Evolutionary conservation across 2,113 vertebrate genomes (phyloP), one percentile per base, ranked within the genome.

Genomic region (Callionymus lyra): DNA sequence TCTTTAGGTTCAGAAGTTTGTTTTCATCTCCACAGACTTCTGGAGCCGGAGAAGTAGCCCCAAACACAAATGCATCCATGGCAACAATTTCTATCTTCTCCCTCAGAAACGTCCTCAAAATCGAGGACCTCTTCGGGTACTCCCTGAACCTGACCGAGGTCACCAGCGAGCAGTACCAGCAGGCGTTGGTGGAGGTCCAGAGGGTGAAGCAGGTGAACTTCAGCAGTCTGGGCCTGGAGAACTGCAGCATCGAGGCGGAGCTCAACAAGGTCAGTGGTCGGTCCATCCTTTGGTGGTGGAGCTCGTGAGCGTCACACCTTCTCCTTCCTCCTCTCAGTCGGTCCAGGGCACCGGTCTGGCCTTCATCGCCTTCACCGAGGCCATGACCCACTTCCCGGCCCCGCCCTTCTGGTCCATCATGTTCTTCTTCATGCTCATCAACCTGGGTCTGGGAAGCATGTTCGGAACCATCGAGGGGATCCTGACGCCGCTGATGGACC

Each of bases 391-490:
- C 66, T 97, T 98, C 59, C 95, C 95, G 2, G 92, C 89, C 6
- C 91, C 95, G 12, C 93, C 95, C 2, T 98, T 98, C 85, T 98
- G 95, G 95, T 98, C 94, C 2, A 93, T 98, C 52, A 92, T 98
- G 91, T 98, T 98, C 75, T 98, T 98, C 72, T 90, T 98, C 52
- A 98, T 98, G 95, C 61, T 98, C 65, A 80, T 98, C 12, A 98
- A 98, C 70, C 58, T 98, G 31, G 95, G 95, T 11, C 89, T 98
- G 18, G 94, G 95, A 56, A 98, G 94, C 76, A 98, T 98, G 95
- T 99, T 99, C 59, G 93, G 95, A 56, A 95, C 90, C 51, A 94
- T 97, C 31, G 93, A 98, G 85, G 94, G 95, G 10, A 97, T 98
- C 60, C 90, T 93, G 56, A 96, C 94, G 0, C 94, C 94, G 2